These are phyloP conservation scores for Limosa lapponica DNA, from an alignment of 2,797 vertebrate species.

Conservation along the genomic window DNA sequence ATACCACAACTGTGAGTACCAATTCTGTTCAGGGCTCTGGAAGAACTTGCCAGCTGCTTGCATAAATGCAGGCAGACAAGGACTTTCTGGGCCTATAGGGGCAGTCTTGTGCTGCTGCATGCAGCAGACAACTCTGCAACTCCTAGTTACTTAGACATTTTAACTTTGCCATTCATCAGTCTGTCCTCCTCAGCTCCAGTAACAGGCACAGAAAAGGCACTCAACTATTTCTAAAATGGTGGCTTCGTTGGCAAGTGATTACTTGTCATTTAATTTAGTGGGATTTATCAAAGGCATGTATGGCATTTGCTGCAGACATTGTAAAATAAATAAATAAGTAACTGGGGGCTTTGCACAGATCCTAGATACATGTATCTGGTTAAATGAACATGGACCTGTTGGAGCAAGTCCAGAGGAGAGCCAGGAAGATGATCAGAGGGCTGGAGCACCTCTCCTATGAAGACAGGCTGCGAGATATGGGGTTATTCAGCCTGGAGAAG, in stretches of 20 bases:
- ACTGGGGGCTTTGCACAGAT: fast-evolving
- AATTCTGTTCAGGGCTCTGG: neutral
- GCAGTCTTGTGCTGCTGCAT: neutral
- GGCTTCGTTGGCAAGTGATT: neutral
- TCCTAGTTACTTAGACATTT: neutral
- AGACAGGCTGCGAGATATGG: neutral
- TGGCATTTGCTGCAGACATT: neutral
- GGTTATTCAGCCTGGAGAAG: neutral
- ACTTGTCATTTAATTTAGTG: neutral
- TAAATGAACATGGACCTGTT: neutral
- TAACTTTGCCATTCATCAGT: neutral
- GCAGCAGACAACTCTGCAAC: neutral
- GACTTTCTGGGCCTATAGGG: neutral
- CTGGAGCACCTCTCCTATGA: neutral
- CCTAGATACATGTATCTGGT: neutral
- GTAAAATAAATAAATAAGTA: neutral
- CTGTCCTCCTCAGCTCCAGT: neutral
- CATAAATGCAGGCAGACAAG: neutral
- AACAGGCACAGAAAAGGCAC: neutral
- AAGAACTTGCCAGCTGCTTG: neutral
- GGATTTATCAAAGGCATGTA: neutral
- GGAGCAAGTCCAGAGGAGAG: neutral
- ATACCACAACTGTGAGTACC: neutral
- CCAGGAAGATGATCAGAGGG: neutral
- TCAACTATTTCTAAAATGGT: neutral